Evolutionary conservation across 2,113 vertebrate genomes (phyloP).

Genomic region (cat (Felis catus)): DNA sequence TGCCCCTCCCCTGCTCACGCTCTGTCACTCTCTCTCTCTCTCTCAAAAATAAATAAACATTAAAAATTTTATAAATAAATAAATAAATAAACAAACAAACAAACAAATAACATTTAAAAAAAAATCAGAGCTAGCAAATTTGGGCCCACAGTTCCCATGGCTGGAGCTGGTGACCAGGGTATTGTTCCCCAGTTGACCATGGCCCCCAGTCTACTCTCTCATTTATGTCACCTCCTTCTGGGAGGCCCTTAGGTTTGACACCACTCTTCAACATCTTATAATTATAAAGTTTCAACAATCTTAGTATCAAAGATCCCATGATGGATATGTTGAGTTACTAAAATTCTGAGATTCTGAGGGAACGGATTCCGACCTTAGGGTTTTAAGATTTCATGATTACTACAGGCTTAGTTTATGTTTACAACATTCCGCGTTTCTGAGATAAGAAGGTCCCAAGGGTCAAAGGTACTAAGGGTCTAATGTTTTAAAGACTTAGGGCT

Average conservation of each 20-base stretch:
- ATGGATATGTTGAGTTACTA: neutral
- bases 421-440: neutral
- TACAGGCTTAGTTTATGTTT: neutral
- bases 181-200: neutral
- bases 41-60: too few species aligned
- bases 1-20: too few species aligned
- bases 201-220: neutral
- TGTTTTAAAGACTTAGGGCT: neutral
- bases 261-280: neutral
- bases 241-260: neutral
- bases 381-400: conserved; percentile 22
- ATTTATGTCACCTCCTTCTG: neutral
- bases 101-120: too few species aligned
- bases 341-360: conserved; percentile 25
- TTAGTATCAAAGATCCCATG: neutral
- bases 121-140: neutral
- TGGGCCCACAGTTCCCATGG: neutral
- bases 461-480: neutral
- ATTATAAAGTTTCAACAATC: conserved; percentile 12
- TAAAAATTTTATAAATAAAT: too few species aligned
- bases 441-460: neutral
- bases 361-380: neutral
- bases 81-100: too few species aligned
- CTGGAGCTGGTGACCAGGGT: neutral
- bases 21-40: too few species aligned